Conservation (phyloP, 2,113 vertebrate genomes). For the Lynx canadensis region DNA sequence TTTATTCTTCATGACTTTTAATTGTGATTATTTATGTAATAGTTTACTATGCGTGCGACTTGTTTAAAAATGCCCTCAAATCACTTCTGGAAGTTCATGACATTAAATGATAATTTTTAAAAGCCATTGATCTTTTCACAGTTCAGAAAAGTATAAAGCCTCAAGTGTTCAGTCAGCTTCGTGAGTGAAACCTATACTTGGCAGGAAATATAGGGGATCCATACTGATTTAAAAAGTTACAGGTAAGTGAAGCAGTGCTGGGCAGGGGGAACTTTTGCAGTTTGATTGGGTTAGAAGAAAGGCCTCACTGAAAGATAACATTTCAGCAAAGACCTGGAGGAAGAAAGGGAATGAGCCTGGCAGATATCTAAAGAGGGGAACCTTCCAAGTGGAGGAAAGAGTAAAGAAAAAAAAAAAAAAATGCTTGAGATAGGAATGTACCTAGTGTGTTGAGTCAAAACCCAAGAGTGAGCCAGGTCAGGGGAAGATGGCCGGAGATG, state of each 20-base stretch:
- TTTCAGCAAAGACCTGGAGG: neutral
- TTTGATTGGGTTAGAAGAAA: neutral
- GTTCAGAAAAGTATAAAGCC: neutral
- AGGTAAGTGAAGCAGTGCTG: neutral
- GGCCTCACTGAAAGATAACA: neutral
- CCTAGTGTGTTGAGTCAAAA: neutral
- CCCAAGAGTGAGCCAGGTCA: no score
- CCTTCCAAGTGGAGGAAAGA: neutral
- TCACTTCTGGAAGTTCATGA: neutral
- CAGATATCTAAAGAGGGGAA: neutral
- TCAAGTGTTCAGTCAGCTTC: neutral
- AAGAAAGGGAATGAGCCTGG: neutral
- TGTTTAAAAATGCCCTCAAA: slow-evolving; percentile 10
- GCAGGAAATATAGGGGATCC: neutral
- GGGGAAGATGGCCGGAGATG: neutral
- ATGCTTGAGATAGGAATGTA: neutral
- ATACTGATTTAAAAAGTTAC: neutral
- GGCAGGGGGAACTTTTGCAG: neutral
- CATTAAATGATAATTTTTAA: neutral
- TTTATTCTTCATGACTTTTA: slow-evolving; percentile 9
- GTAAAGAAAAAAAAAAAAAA: no score
- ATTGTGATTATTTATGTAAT: neutral
- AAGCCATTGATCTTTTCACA: neutral
- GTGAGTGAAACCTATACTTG: neutral
- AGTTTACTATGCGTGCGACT: neutral